Base-by-base conservation (phyloP, 2,888 invertebrate species). In the Liposcelis brunnea region DNA sequence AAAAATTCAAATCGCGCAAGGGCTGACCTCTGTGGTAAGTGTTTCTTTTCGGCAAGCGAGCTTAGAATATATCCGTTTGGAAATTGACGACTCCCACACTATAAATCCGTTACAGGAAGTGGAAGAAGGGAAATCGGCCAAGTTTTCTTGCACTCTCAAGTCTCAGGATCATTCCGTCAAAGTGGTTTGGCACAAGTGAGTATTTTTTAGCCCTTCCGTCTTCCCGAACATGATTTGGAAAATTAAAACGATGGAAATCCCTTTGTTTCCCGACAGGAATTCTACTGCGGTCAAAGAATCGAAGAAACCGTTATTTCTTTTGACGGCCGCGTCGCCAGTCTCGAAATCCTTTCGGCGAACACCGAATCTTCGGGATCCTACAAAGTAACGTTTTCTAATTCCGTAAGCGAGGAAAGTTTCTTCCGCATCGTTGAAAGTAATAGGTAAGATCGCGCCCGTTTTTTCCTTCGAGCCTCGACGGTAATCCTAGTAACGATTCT, bases 391-490 rank as follows among this genome's bases (percentile, higher is more conserved):
- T 82, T 94, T 45, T 79, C 76, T 57, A 97, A 95, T 61, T 87
- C 91, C 60, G 80, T 77, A 55, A 97, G 97, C 43, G 80, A 83
- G 59, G 91, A 87, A 54, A 84, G n/a, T 87, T 58, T 83, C 85
- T 2, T 75, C 77, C 37, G 86, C 93, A 40, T 80, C 84, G 56
- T 70, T 98, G 47, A 83, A 81, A 16, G 79, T 97, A 10, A 75
- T 70, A 52, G 69, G 70, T 68, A 55, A 54, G 58, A n/a, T n/a
- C n/a, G n/a, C n/a, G n/a, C n/a, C n/a, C n/a, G n/a, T n/a, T n/a
- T n/a, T 40, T 43, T 18, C 19, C 40, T 40, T 36, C 31, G n/a
- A n/a, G n/a, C n/a, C n/a, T n/a, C n/a, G n/a, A n/a, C n/a, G n/a
- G n/a, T n/a, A n/a, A n/a, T n/a, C n/a, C n/a, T n/a, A n/a, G n/a